Evolutionary conservation across 2,888 invertebrate genomes (phyloP).

Genomic region (Sicus ferrugineus): DNA sequence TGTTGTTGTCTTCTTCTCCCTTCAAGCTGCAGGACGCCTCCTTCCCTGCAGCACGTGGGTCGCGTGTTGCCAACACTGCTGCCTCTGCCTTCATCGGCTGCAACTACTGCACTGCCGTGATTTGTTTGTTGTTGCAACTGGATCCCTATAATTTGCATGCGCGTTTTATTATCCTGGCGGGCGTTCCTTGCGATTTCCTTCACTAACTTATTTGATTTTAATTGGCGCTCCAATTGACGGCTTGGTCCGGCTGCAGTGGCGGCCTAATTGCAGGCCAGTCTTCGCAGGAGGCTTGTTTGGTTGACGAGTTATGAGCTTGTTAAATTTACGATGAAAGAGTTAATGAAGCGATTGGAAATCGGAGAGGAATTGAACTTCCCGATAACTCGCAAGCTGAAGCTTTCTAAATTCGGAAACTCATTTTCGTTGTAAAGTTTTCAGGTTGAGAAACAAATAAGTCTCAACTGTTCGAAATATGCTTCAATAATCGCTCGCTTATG

Average conservation of each 20-base stretch:
- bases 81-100: not conserved
- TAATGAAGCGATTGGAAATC: not conserved
- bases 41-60: not conserved
- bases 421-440: not conserved
- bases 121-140: constrained; percentile 39
- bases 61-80: not conserved
- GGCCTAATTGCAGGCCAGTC: constrained; percentile 13
- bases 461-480: not conserved
- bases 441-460: not conserved
- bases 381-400: too few species aligned
- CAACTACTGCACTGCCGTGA: constrained; percentile 2
- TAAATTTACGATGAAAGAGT: constrained; percentile 11
- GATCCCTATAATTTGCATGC: constrained; percentile 62
- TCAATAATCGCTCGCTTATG: too few species aligned
- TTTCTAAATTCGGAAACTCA: not conserved
- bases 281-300: constrained; percentile 20
- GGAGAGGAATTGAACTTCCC: too few species aligned
- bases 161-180: constrained; percentile 50
- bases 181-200: constrained; percentile 48
- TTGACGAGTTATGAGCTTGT: constrained; percentile 4
- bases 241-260: constrained; percentile 36
- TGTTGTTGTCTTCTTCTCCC: not conserved
- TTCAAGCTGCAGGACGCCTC: not conserved
- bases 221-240: constrained; percentile 59
- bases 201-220: constrained; percentile 61